Evolutionary conservation across 2,113 vertebrate species (phyloP).

Genomic region (Amphiprion percula): DNA sequence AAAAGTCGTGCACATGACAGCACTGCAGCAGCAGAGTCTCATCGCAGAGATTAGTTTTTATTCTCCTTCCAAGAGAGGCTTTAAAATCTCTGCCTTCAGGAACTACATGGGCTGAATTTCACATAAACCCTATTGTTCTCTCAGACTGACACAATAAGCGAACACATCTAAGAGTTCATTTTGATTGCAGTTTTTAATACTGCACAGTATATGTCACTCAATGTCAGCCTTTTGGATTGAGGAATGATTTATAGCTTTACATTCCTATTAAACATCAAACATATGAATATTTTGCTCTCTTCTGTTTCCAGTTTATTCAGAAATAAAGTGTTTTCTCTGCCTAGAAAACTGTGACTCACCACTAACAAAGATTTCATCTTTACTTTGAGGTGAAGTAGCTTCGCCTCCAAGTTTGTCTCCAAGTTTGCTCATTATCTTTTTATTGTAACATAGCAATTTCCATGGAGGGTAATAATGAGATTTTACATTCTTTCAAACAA

Average conservation of each 20-base stretch:
- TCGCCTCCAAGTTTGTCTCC: conserved; percentile 22
- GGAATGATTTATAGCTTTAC: conserved; percentile 32
- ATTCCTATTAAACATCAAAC: conserved; percentile 15
- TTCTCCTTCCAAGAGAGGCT: conserved; percentile 55
- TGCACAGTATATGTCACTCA: conserved; percentile 15
- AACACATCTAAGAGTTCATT: conserved; percentile 26
- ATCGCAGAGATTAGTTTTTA: conserved; percentile 49
- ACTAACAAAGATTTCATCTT: conserved; percentile 8
- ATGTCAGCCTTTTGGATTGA: conserved; percentile 17
- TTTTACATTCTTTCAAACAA: conserved; percentile 23
- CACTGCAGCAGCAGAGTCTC: conserved; percentile 46
- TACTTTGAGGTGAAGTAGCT: conserved; percentile 9
- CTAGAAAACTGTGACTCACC: conserved; percentile 38
- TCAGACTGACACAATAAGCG: conserved; percentile 26
- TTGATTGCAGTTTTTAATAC: conserved; percentile 28
- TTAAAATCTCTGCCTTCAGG: conserved; percentile 56
- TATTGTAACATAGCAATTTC: conserved; percentile 30
- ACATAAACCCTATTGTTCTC: conserved; percentile 34
- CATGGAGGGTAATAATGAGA: conserved; percentile 31
- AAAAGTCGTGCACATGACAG: conserved; percentile 65
- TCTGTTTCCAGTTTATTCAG: conserved; percentile 23
- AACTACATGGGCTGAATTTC: conserved; percentile 29
- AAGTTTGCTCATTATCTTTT: conserved; percentile 43
- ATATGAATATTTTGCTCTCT: not conserved
- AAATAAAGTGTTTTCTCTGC: conserved; percentile 18